Percentiles rank a stretch among this genome's conserved stretches.
These are phyloP conservation scores for Syngnathus scovelli DNA, from an alignment of 2,113 vertebrate genomes.

Conservation along the genomic window DNA sequence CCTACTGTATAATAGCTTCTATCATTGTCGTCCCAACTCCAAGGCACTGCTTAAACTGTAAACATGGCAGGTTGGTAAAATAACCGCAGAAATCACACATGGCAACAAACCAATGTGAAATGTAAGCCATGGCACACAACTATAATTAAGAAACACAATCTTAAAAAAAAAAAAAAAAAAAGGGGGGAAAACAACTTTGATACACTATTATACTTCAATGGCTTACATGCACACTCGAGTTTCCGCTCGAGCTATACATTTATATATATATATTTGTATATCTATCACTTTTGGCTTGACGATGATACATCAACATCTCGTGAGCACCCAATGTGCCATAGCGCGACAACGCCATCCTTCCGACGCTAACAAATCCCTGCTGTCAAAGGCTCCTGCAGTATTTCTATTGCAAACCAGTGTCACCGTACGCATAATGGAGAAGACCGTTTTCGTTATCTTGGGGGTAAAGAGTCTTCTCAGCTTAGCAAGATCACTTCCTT, in stretches of 20 bases:
- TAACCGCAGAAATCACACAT: slow-evolving; percentile 32
- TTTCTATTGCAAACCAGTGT: slow-evolving; percentile 7
- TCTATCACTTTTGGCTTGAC: not conserved
- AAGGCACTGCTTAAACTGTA: slow-evolving; percentile 76
- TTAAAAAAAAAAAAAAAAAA: not conserved
- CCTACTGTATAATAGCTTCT: slow-evolving; percentile 18
- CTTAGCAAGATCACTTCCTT: slow-evolving; percentile 13
- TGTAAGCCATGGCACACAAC: slow-evolving; percentile 44
- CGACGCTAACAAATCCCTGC: not conserved
- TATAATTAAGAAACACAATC: slow-evolving; percentile 31
- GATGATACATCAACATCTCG: slow-evolving; percentile 1
- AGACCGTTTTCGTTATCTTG: slow-evolving; percentile 16
- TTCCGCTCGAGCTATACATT: slow-evolving; percentile 22
- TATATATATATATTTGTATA: slow-evolving; percentile 30
- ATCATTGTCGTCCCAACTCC: slow-evolving; percentile 47
- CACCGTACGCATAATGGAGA: slow-evolving; percentile 11
- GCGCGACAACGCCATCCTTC: slow-evolving; percentile 9
- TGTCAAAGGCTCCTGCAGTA: slow-evolving; percentile 1
- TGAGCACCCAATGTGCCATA: not conserved
- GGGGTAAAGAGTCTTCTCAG: slow-evolving; percentile 1
- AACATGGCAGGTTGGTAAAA: slow-evolving; percentile 66
- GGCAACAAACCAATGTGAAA: slow-evolving; percentile 34
- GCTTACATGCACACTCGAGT: slow-evolving; percentile 44
- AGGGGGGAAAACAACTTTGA: slow-evolving; percentile 41
- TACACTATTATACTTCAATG: slow-evolving; percentile 46